Base-by-base conservation (phyloP, 2,797 vertebrate species). In the Rhinogobio ventralis region DNA sequence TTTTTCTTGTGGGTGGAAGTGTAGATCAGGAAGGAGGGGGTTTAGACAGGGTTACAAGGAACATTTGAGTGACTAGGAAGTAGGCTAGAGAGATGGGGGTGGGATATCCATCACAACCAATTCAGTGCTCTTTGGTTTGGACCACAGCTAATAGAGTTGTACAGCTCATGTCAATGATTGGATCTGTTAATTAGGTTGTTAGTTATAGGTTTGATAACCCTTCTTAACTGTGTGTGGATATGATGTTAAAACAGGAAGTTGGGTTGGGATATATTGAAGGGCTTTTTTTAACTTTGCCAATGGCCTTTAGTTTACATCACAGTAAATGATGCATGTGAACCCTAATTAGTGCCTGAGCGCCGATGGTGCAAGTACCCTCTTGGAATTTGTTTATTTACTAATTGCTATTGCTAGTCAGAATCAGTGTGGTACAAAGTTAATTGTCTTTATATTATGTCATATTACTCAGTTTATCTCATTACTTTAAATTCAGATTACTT, bases 1-100 rank as follows among this genome's bases (percentile, higher is more conserved):
- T 85, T n/a, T 85, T 81, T 86, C 60, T 82, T 69, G 42, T 87
- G 76, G 78, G 79, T 73, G 68, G 81, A 66, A 88, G 84, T 79
- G 60, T 81, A 84, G 68, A 77, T 77, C 57, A 46, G 80, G 64
- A 83, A 75, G 33, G 30, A 28, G 68, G 69, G 39, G 19, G 20
- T 51, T 23, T 36, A 28, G 17, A 83, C 78, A 84, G 55, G 30
- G 78, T 68, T 30, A 19, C 75, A 81, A 60, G 39, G 25, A 73
- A 53, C 57, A 82, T 86, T 86, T 86, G 55, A 86, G 79, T 77
- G 86, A 46, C 75, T 49, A 46, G 82, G 77, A 83, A 76, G 6
- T 74, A 60, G 67, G 46, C 64, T 20, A 46, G 39, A 82, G 55
- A 86, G 68, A 74, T 28, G 28, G 39, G 20, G 73, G 25, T 46